Conservation (phyloP, 2,797 vertebrate genomes). For the Coluber constrictor region DNA sequence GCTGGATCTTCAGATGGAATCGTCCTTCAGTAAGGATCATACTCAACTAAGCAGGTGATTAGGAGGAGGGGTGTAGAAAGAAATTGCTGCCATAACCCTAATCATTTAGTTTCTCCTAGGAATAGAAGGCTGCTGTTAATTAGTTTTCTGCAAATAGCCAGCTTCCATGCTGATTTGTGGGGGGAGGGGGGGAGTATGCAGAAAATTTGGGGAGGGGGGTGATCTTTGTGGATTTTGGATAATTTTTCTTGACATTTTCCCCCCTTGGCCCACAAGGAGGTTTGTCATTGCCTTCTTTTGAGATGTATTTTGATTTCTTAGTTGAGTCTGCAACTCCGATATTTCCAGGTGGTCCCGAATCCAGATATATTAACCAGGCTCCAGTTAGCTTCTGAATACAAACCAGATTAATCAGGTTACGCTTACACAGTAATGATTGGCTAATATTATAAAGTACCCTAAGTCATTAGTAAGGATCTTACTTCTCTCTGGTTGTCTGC, state of each 20-base stretch:
- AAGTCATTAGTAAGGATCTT: neutral
- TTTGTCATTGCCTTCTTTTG: neutral
- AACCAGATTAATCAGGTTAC: neutral
- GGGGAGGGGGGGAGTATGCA: neutral
- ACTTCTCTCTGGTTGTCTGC: neutral
- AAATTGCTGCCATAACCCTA: neutral
- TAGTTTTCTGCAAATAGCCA: neutral
- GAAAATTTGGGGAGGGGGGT: neutral
- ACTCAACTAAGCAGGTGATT: conserved; percentile 92
- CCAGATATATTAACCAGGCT: neutral
- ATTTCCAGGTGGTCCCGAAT: neutral
- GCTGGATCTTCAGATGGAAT: conserved; percentile 88
- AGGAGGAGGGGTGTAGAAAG: neutral
- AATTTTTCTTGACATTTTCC: neutral
- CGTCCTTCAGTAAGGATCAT: conserved; percentile 92
- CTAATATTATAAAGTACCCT: neutral
- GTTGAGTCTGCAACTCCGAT: neutral
- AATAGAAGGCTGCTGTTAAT: neutral
- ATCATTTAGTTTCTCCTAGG: neutral
- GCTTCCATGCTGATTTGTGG: neutral
- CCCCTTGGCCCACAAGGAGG: neutral
- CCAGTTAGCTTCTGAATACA: neutral
- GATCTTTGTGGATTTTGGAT: neutral
- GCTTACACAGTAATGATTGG: neutral
- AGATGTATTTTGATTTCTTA: neutral